Base-by-base conservation (phyloP, 2,797 vertebrate genomes). In the Pelobates cultripes region DNA sequence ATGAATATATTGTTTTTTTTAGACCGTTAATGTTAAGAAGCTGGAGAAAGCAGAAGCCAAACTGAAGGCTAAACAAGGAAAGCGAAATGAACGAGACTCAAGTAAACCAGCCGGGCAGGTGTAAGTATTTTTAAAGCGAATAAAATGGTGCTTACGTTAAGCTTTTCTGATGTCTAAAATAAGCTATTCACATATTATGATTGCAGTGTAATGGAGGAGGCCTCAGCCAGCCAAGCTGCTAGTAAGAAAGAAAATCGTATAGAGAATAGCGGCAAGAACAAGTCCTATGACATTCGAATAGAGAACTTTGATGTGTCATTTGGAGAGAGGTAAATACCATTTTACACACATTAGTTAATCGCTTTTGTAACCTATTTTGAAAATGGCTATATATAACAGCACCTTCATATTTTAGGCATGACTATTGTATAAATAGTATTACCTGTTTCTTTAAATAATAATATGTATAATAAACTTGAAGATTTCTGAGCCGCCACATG, bases 291-390 rank as follows among this genome's bases (percentile, higher is more conserved):
- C 51, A 95, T 99, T 75, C 95, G 96, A 82, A 97, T 99, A 0
- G 97, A 99, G 89, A 99, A 99, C 93, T 99, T 99, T 6, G 98
- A 99, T 0, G 96, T 99, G 75, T 96, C 97, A 43, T 99, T 98
- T 63, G 98, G 97, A 61, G 97, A 99, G 81, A 94, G 98, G 98
- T 96, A 87, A 94, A 93, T 92, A 60, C 28, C 12, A 51, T 10
- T 6, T 10, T 10, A 51, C 10, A 51, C 40, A 51, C n/a, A 44
- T 7, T 51, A 3, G 47, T 71, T 8, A 51, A 42, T 6, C 4
- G 10, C 28, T 42, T 28, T 55, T 55, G 53, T 89, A 53, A 51
- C 10, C 28, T 51, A 51, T 51, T 6, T 51, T 10, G 47, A 51
- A 51, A 28, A 28, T 28, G 28, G 28, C 28, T 28, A 28, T 28